A percentile compares a stretch with the other conserved stretches of the same genome.
These are phyloP conservation scores for Lasioglossum albipes DNA, from an alignment of 1,140 invertebrate genomes.

Conservation along the genomic window DNA sequence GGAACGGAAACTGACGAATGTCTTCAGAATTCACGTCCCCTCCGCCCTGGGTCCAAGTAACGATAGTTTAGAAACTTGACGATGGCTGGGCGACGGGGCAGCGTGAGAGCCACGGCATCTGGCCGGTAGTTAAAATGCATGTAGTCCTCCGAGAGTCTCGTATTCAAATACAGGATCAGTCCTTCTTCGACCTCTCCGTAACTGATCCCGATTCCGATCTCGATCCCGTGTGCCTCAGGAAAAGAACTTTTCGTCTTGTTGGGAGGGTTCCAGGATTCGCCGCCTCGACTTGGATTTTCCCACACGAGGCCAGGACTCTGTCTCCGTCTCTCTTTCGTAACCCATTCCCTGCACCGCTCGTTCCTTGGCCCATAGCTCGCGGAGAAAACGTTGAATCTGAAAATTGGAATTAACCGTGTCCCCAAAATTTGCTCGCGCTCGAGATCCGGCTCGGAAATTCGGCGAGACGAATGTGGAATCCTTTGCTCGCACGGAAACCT, in stretches of 20 bases:
- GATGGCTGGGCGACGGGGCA: conserved; percentile 70
- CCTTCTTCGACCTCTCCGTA: conserved; percentile 74
- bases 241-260: conserved; percentile 78
- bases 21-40: conserved; percentile 55
- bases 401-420: not conserved
- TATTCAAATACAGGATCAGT: conserved; percentile 81
- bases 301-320: conserved; percentile 63
- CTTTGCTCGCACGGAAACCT: too few species aligned
- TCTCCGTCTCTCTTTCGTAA: conserved; percentile 5
- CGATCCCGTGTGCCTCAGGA: conserved; percentile 72
- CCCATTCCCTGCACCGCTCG: conserved; percentile 8
- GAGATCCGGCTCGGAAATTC: too few species aligned
- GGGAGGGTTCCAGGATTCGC: conserved; percentile 55
- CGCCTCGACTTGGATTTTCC: conserved; percentile 74
- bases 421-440: not conserved
- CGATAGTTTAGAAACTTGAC: conserved; percentile 79
- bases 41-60: conserved; percentile 68
- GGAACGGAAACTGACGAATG: conserved; percentile 41
- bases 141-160: conserved; percentile 77
- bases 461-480: too few species aligned
- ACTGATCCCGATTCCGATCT: conserved; percentile 75
- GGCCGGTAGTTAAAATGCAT: conserved; percentile 81
- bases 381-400: conserved; percentile 1
- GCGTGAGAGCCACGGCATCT: conserved; percentile 78
- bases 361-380: not conserved